These are phyloP conservation scores for Chrysomallon squamiferum DNA, from an alignment of 1,140 invertebrate genomes.

Conservation along the genomic window DNA sequence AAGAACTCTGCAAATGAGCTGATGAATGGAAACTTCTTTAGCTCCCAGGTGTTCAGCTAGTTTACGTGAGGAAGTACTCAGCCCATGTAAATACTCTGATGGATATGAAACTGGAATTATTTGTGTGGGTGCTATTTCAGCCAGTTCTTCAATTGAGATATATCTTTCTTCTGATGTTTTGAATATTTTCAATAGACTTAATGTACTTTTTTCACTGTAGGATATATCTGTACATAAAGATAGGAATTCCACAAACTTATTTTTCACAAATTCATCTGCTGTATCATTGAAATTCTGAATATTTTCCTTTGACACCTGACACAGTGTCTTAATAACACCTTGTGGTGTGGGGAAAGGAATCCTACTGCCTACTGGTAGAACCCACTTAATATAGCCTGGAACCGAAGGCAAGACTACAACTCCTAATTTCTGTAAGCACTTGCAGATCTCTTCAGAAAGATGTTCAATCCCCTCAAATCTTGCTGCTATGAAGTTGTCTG, in stretches of 20 bases:
- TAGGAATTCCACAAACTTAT: background rate
- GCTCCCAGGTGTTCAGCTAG: slow-evolving; percentile 6
- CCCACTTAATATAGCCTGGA: slow-evolving; percentile 5
- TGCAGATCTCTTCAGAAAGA: background rate
- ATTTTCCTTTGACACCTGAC: background rate
- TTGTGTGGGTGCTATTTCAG: background rate
- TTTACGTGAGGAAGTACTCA: background rate
- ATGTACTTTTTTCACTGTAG: background rate
- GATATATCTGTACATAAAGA: background rate
- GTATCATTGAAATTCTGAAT: background rate
- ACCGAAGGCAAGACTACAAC: slow-evolving; percentile 3
- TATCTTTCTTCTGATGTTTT: background rate
- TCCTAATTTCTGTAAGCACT: slow-evolving; percentile 4
- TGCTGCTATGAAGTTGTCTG: background rate
- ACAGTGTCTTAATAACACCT: slow-evolving; percentile 4
- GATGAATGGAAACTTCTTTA: background rate
- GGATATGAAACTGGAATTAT: slow-evolving; percentile 5
- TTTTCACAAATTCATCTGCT: background rate
- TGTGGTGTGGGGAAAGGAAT: slow-evolving; percentile 8
- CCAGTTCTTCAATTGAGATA: slow-evolving; percentile 1
- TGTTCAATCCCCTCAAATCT: background rate
- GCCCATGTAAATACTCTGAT: background rate
- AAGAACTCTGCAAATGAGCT: background rate
- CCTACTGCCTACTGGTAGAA: background rate
- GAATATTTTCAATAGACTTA: slow-evolving; percentile 1